Conservation (phyloP, 2,888 invertebrate species). For the Agriopis marginaria region DNA sequence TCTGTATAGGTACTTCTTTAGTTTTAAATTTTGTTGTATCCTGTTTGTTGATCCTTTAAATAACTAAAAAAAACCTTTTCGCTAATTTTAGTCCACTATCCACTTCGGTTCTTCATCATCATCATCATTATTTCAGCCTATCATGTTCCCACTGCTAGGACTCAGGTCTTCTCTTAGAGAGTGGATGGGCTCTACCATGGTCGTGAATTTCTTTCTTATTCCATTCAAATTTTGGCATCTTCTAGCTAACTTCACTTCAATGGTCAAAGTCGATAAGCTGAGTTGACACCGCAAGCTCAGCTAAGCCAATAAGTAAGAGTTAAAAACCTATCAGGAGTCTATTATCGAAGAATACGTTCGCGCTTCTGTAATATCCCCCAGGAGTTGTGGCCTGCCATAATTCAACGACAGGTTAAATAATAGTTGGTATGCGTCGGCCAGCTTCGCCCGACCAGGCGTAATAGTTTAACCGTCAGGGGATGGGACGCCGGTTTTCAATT, state of each 20-base stretch:
- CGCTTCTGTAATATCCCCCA: conserved; percentile 23
- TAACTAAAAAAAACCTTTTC: too few relatives aligned
- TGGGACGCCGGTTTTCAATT: conserved; percentile 43
- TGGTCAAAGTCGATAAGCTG: neutral
- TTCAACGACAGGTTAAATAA: conserved; percentile 28
- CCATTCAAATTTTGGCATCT: neutral
- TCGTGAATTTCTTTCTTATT: too few relatives aligned
- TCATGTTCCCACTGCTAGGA: too few relatives aligned
- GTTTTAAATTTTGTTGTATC: too few relatives aligned
- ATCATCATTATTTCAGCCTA: too few relatives aligned
- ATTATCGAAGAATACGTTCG: conserved; percentile 36
- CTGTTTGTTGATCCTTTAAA: too few relatives aligned
- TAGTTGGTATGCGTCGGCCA: neutral
- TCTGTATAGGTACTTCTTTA: too few relatives aligned
- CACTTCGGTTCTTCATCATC: too few relatives aligned
- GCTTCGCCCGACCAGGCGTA: conserved; percentile 17
- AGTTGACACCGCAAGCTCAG: neutral
- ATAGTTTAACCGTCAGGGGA: conserved; percentile 43
- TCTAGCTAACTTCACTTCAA: neutral
- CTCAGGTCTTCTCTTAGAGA: too few relatives aligned
- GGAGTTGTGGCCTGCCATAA: conserved; percentile 33
- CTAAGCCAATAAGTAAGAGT: conserved; percentile 19
- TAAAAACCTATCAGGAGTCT: conserved; percentile 34
- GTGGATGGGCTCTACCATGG: too few relatives aligned
- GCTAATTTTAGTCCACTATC: neutral